phyloP scores from a whole-genome alignment of 2,113 vertebrate genomes.

The Empidonax alnorum region DNA sequence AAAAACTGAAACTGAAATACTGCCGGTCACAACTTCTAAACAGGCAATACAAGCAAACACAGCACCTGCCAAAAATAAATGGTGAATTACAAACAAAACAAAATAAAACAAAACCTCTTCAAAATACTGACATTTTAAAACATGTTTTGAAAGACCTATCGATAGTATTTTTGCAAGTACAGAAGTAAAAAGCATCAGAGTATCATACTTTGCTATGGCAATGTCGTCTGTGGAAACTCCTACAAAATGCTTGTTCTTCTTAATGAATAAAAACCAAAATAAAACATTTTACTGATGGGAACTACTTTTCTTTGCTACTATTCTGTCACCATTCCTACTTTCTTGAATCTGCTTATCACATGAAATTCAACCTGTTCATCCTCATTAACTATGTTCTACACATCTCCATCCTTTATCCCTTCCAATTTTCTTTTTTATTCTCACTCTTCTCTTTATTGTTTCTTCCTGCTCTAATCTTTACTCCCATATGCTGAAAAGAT shows the following conservation, averaged over 20 bases:
- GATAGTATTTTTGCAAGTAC: not conserved
- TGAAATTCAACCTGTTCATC: not conserved
- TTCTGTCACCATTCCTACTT: not conserved
- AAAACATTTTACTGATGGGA: not conserved
- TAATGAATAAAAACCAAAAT: not conserved
- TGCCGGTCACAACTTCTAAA: slow-evolving; percentile 81
- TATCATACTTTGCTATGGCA: not conserved
- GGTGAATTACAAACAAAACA: not conserved
- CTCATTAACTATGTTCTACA: not conserved
- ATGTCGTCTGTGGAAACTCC: not conserved
- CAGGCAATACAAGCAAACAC: slow-evolving; percentile 91
- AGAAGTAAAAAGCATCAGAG: not conserved
- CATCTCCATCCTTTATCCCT: not conserved
- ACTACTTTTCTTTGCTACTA: not conserved
- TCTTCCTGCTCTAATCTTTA: not conserved
- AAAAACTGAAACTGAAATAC: slow-evolving; percentile 73
- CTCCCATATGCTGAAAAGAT: not conserved
- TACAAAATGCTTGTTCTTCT: not conserved
- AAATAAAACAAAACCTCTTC: not conserved
- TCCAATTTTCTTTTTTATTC: not conserved
- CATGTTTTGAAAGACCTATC: not conserved
- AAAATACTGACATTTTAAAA: not conserved
- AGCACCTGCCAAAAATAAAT: slow-evolving; percentile 80
- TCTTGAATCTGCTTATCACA: not conserved
- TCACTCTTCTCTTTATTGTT: not conserved